A percentile compares a stretch with the other conserved stretches of the same genome.
Conservation (phyloP, 1,140 invertebrate species). For the Drosophila teissieri region DNA sequence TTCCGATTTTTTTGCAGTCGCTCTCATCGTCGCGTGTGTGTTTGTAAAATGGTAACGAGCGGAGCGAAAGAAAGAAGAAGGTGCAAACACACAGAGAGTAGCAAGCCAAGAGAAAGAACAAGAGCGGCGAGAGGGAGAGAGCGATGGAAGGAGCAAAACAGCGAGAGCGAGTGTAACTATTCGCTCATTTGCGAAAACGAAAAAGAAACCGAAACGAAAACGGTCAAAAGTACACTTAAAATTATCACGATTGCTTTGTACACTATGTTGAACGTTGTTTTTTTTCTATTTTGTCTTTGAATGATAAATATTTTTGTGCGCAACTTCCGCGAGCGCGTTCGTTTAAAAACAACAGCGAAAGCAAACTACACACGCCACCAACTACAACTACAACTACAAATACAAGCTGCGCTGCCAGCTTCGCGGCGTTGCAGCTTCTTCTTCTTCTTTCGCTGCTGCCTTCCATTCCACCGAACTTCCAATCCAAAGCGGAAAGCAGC, state of each 20-base stretch:
- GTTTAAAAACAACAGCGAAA: constrained; percentile 71
- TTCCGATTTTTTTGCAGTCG: constrained; percentile 48
- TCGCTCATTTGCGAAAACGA: constrained; percentile 69
- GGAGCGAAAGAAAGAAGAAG: constrained; percentile 71
- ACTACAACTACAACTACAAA: constrained; percentile 65
- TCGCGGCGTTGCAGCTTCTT: constrained; percentile 49
- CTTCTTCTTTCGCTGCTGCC: constrained; percentile 32
- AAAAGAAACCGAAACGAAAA: constrained; percentile 7
- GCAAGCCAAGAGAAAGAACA: constrained; percentile 35
- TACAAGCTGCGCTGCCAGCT: constrained; percentile 41
- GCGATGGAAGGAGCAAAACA: constrained; percentile 7
- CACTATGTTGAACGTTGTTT: constrained; percentile 36
- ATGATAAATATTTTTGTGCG: constrained; percentile 59
- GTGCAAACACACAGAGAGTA: constrained; percentile 55
- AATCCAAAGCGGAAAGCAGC: constrained; percentile 47
- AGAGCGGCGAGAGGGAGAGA: constrained; percentile 36
- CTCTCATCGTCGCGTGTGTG: constrained; percentile 76
- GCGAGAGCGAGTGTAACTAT: constrained; percentile 43
- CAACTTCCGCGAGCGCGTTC: constrained; percentile 64
- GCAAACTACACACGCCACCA: constrained; percentile 61
- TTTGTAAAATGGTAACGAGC: constrained; percentile 64
- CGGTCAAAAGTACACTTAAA: constrained; percentile 64
- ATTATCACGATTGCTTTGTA: constrained; percentile 63
- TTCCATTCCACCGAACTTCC: constrained; percentile 31
- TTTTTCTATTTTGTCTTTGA: constrained; percentile 19